Evolutionary conservation across 2,888 invertebrate genomes (phyloP), one percentile per base, ranked within the genome.

Genomic region (Andrena chrysosceles): DNA sequence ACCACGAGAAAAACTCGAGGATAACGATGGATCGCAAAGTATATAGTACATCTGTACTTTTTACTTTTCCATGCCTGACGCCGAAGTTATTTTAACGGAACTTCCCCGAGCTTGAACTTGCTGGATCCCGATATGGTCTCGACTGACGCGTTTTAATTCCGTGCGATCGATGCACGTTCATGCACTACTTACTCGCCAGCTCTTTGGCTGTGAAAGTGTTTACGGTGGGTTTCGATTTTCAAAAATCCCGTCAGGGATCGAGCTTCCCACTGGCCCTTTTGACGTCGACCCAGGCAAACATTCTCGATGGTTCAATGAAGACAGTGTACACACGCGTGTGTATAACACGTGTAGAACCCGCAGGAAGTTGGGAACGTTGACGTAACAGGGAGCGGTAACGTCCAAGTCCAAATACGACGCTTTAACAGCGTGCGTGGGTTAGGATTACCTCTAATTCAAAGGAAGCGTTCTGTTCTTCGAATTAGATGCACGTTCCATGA

Each of bases 251-350:
- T 16, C 16, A 1, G 42, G 13, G 68, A 52, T 60, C 70, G 77
- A 49, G 74, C 35, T 71, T 85, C 64, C 66, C 49, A 4, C 62
- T 72, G 68, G 75, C 59, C 66, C 75, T 79, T 85, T 85, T 85
- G 85, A 81, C 76, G 84, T 74, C 73, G 77, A 56, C 64, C 72
- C 68, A 29, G 68, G 84, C 75, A 85, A 85, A 85, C 84, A 85
- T 81, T 85, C 83, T 84, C 84, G 82, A 84, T 85, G 77, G 78
- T 77, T 88, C 85, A 82, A 87, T 84, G 86, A 88, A 87, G 87
- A 87, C 85, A 86, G 82, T 77, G 86, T 78, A 83, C 79, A 87
- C 82, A 83, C 81, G 70, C 64, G 71, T 1, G 42, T 42, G 42
- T 42, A 5, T 5, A 16, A 86, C 82, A 82, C 81, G 70, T 59